These are phyloP conservation scores for Drosophila recens DNA, from an alignment of 2,888 invertebrate species.

Conservation along the genomic window DNA sequence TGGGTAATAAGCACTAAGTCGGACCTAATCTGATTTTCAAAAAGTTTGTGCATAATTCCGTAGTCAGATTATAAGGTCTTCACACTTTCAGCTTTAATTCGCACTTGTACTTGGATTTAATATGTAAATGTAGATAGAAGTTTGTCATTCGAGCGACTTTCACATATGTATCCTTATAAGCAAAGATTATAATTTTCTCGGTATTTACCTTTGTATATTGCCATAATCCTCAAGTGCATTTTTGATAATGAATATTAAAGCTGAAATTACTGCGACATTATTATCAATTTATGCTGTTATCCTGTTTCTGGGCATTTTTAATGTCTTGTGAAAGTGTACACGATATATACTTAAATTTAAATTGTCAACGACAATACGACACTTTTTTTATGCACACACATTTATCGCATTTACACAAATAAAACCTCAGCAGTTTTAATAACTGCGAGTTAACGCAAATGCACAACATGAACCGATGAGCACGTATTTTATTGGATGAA, in stretches of 20 bases:
- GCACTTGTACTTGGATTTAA: not conserved
- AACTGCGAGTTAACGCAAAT: not conserved
- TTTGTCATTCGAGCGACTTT: not conserved
- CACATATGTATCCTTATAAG: not conserved
- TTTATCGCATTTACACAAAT: not conserved
- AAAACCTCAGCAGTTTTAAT: not conserved
- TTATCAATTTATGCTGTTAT: not conserved
- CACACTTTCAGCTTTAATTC: not conserved
- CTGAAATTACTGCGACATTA: not conserved
- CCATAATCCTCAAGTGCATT: not conserved
- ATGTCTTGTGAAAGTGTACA: not conserved
- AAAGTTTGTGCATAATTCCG: conserved; percentile 2
- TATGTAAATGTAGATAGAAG: not conserved
- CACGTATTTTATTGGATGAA: conserved; percentile 7
- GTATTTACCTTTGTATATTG: conserved; percentile 3
- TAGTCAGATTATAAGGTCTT: not conserved
- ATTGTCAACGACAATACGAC: not conserved
- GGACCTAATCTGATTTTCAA: not conserved
- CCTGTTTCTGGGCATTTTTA: conserved; percentile 1
- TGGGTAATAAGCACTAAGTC: conserved; percentile 4
- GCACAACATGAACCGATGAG: not conserved
- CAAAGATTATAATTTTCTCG: not conserved
- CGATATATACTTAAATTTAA: not conserved
- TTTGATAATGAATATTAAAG: not conserved
- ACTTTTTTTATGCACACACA: not conserved